These are phyloP conservation scores for Cyclophora albipunctata DNA, from an alignment of 2,888 invertebrate species.

Conservation along the genomic window DNA sequence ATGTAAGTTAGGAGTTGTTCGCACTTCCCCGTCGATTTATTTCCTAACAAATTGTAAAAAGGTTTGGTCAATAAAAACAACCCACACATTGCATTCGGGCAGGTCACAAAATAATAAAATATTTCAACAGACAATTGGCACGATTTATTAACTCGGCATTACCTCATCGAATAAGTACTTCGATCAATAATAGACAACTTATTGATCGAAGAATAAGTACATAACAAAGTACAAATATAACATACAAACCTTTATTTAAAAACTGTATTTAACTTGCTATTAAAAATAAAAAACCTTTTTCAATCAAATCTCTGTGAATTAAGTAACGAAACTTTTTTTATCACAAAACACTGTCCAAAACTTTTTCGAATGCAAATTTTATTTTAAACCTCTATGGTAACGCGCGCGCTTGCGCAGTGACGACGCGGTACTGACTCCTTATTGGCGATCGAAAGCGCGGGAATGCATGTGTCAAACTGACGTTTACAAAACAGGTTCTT, in stretches of 20 bases:
- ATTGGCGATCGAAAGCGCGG: slow-evolving; percentile 53
- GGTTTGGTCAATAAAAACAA: no score
- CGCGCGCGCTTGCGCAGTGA: slow-evolving; percentile 37
- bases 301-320: slow-evolving; percentile 1
- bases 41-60: no score
- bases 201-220: no score
- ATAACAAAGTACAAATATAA: slow-evolving; percentile 9
- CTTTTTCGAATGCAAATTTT: slow-evolving; percentile 10
- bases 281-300: slow-evolving; percentile 7
- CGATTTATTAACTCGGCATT: slow-evolving; percentile 37
- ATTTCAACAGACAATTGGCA: slow-evolving; percentile 40
- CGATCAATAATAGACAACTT: no score
- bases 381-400: slow-evolving; percentile 34
- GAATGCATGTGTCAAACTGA: slow-evolving; percentile 47
- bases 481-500: slow-evolving; percentile 36
- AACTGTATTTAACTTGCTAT: slow-evolving; percentile 2
- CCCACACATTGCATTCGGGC: no score
- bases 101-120: slow-evolving; percentile 30
- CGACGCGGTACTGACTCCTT: slow-evolving; percentile 47
- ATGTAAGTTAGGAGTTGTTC: no score
- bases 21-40: no score
- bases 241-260: slow-evolving; percentile 36
- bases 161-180: slow-evolving; percentile 28
- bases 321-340: slow-evolving; percentile 11
- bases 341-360: slow-evolving; percentile 11